These are phyloP conservation scores for Brachyptera risi DNA, from an alignment of 2,888 invertebrate genomes.

Conservation along the genomic window DNA sequence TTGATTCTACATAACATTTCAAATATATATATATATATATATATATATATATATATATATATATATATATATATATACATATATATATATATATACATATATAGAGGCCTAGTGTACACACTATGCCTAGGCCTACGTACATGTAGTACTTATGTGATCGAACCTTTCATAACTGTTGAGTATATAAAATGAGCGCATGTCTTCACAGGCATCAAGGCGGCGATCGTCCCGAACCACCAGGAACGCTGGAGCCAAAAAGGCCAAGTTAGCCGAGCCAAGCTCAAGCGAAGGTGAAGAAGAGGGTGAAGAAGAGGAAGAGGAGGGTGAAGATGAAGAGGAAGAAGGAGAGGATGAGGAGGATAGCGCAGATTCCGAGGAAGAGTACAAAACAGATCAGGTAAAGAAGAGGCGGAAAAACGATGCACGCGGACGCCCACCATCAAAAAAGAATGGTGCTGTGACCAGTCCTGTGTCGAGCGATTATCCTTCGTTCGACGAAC, in stretches of 20 bases:
- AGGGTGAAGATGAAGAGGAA: conserved; percentile 1
- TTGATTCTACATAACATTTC: too few relatives aligned
- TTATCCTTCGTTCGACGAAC: neutral
- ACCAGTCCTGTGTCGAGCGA: too few relatives aligned
- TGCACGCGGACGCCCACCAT: neutral
- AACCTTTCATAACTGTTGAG: too few relatives aligned
- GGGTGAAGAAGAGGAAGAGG: conserved; percentile 4
- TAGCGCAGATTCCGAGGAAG: conserved; percentile 4
- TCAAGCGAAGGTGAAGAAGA: conserved; percentile 4
- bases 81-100: too few relatives aligned
- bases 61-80: too few relatives aligned
- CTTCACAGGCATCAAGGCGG: neutral
- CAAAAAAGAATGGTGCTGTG: too few relatives aligned
- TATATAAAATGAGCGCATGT: too few relatives aligned
- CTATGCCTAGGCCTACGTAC: too few relatives aligned
- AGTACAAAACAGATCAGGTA: conserved; percentile 15
- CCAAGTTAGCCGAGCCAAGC: neutral
- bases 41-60: too few relatives aligned
- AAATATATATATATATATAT: too few relatives aligned
- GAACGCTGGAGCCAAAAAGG: neutral
- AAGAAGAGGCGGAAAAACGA: neutral
- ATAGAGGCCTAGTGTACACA: too few relatives aligned
- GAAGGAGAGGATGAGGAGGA: conserved; percentile 7
- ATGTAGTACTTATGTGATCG: too few relatives aligned
- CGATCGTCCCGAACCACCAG: neutral